Conservation (phyloP, 2,888 invertebrate species). For the Eumerus sabulonum region DNA sequence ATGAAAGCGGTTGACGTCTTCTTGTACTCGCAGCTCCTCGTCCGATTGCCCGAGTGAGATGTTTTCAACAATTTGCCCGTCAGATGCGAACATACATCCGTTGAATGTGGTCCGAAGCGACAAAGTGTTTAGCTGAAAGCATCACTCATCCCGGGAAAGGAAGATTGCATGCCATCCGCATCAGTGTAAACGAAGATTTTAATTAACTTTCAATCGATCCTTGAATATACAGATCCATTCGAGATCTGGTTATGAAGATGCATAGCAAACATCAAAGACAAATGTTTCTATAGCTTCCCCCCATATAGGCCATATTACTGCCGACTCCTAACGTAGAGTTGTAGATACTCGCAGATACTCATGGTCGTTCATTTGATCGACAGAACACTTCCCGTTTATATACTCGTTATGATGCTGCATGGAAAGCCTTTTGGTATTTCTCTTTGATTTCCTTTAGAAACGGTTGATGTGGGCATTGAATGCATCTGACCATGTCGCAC, state of each 20-base stretch:
- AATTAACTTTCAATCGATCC: constrained; percentile 25
- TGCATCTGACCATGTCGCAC: constrained; percentile 51
- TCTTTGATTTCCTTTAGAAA: constrained; percentile 27
- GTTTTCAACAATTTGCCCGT: constrained; percentile 27
- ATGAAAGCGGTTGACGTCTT: too few species aligned
- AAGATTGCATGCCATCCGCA: background rate
- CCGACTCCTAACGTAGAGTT: too few species aligned
- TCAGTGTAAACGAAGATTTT: constrained; percentile 14
- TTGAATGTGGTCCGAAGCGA: background rate
- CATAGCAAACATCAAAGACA: background rate
- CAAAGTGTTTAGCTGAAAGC: background rate
- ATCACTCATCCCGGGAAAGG: background rate
- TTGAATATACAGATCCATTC: background rate
- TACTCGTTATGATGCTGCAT: background rate
- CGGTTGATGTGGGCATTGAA: constrained; percentile 34
- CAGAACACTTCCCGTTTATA: too few species aligned
- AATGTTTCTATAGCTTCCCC: too few species aligned
- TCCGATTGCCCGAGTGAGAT: background rate
- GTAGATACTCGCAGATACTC: too few species aligned
- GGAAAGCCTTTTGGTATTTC: constrained; percentile 15
- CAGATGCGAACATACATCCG: constrained; percentile 8
- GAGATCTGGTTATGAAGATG: constrained; percentile 10
- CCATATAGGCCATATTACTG: too few species aligned
- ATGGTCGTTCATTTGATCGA: too few species aligned
- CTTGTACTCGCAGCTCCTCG: too few species aligned